A percentile compares a stretch with the other conserved stretches of the same genome.
These are phyloP conservation scores for Scolopax mira DNA, from an alignment of 2,113 vertebrate genomes.

Conservation along the genomic window DNA sequence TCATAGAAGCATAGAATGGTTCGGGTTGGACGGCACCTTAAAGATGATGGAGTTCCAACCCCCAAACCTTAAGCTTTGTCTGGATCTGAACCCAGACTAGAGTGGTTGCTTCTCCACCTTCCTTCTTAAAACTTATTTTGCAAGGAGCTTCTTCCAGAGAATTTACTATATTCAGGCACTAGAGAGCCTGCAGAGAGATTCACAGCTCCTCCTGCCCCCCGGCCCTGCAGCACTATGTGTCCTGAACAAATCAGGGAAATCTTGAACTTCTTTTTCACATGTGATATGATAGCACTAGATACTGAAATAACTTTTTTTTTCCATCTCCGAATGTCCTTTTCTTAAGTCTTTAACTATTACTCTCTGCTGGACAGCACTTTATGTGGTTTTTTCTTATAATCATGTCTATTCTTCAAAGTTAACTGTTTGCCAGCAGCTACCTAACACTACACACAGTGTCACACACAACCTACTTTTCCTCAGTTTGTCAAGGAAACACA, in stretches of 20 bases:
- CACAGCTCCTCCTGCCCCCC: neutral
- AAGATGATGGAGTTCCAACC: too few relatives aligned
- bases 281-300: neutral
- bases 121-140: neutral
- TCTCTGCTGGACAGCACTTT: neutral
- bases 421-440: neutral
- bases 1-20: too few relatives aligned
- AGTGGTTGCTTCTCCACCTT: neutral
- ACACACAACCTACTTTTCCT: neutral
- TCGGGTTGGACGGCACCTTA: too few relatives aligned
- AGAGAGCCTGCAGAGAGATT: neutral
- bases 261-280: neutral
- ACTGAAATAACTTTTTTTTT: neutral
- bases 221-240: neutral
- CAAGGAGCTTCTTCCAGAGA: neutral
- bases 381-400: neutral
- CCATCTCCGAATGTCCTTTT: neutral
- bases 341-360: neutral
- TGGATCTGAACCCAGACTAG: neutral
- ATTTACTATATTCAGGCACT: neutral
- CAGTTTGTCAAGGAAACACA: neutral
- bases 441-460: neutral
- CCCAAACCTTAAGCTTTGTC: neutral
- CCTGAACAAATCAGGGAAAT: neutral
- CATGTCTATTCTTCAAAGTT: neutral